Evolutionary conservation across 2,113 vertebrate genomes (phyloP).

Genomic region (Grantiella picta): DNA sequence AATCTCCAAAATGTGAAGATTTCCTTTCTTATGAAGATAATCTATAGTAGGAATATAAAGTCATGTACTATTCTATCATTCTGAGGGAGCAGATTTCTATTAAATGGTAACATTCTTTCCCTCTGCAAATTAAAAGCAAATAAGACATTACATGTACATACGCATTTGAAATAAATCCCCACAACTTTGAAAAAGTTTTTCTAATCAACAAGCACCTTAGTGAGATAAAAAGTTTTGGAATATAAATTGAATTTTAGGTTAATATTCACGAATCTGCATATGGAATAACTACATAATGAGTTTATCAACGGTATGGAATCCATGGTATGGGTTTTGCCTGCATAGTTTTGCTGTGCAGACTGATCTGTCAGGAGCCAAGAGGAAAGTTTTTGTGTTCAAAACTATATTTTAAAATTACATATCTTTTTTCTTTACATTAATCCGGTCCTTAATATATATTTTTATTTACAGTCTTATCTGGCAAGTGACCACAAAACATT

Average conservation of each 20-base stretch:
- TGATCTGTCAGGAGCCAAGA: neutral
- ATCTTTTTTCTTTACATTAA: neutral
- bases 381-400: neutral
- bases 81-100: neutral
- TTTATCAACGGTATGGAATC: neutral
- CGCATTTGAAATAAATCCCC: neutral
- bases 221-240: neutral
- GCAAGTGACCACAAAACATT: conserved; percentile 83
- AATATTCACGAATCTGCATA: neutral
- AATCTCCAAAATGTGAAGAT: neutral
- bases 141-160: fast-evolving
- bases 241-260: neutral
- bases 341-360: neutral
- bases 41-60: neutral
- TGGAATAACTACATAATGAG: neutral
- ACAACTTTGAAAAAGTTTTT: neutral
- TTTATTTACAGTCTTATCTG: conserved; percentile 81
- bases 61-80: neutral
- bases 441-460: neutral
- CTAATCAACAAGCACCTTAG: neutral
- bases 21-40: neutral
- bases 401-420: neutral
- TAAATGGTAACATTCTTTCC: neutral
- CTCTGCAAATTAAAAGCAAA: neutral
- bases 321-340: neutral